Base-by-base conservation (phyloP, 2,113 vertebrate genomes). In the Triplophysa rosa region DNA sequence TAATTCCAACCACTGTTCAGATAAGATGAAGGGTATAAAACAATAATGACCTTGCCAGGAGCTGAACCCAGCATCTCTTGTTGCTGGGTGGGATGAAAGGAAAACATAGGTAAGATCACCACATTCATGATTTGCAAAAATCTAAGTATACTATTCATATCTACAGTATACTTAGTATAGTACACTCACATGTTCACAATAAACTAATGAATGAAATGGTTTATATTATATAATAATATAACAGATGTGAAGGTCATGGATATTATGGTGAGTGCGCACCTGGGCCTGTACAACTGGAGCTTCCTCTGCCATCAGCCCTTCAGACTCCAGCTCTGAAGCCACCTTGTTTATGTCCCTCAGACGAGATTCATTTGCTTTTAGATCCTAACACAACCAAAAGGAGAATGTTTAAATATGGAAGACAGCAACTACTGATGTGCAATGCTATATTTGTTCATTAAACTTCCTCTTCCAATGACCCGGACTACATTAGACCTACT, bases 331-430 rank as follows among this genome's bases (percentile, higher is more conserved):
- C 89, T 98, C 98, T 10, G 94, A 94, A 0, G 98, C 96, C 88
- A 99, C 97, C 63, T 96, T 98, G 90, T 99, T 99, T 62, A 99
- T 99, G 89, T 99, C 98, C 88, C 98, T 95, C 86, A 99, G 92
- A 13, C 98, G 95, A 0, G 97, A 98, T 84, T 99, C 98, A 0
- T 99, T 99, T 40, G 98, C 98, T 85, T 99, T 99, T 80, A 99
- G 88, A 84, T 99, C 98, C 98, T 99, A 77, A 47, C 13, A 64
- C 67, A 78, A 56, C 19, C 54, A 21, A 47, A 21, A 52, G 9
- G 21, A 37, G 79, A 26, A 17, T 54, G 65, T 5, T 26, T 0
- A 49, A 26, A 65, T 19, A 16, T 40, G 37, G 19, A 26, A 58
- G 33, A 26, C 23, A 76, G 4, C 14, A 1, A 8, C 26, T 61